Percentiles rank a stretch among this genome's conserved stretches.
These are phyloP conservation scores for Heliconius ethilla DNA, from an alignment of 2,888 invertebrate species.

Conservation along the genomic window DNA sequence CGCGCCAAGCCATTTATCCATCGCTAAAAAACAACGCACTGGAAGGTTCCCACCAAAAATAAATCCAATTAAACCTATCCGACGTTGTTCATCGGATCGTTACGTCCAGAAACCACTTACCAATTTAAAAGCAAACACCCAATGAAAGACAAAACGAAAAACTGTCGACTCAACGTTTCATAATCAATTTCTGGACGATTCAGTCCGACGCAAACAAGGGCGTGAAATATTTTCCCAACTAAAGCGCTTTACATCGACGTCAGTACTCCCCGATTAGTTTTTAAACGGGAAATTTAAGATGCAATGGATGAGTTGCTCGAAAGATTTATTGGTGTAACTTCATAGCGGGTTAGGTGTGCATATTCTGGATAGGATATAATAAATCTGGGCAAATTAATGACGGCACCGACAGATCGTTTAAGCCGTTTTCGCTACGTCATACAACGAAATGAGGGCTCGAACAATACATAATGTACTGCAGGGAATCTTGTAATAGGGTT, in stretches of 20 bases:
- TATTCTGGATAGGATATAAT: constrained; percentile 67
- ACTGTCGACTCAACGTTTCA: constrained; percentile 68
- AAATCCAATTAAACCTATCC: constrained; percentile 59
- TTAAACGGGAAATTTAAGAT: constrained; percentile 47
- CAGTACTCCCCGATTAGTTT: constrained; percentile 39
- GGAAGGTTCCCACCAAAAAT: constrained; percentile 48
- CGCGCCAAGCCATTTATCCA: constrained; percentile 43
- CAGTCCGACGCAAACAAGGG: constrained; percentile 48
- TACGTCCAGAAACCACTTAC: constrained; percentile 56
- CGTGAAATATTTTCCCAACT: constrained; percentile 42
- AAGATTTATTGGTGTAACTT: constrained; percentile 50
- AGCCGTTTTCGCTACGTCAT: constrained; percentile 70
- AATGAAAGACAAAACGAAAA: constrained; percentile 61
- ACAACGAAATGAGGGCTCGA: constrained; percentile 63
- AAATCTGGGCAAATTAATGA: constrained; percentile 78
- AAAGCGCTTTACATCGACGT: constrained; percentile 39
- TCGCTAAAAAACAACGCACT: constrained; percentile 44
- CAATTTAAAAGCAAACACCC: constrained; percentile 56
- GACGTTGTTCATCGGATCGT: constrained; percentile 55
- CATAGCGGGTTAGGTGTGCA: constrained; percentile 52
- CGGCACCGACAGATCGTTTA: constrained; percentile 77
- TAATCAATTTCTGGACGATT: constrained; percentile 67
- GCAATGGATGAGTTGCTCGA: constrained; percentile 51
- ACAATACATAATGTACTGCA: constrained; percentile 49
- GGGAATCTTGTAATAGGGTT: constrained; percentile 48